Conservation (phyloP, 2,888 invertebrate species). For the Drosophila putrida region DNA sequence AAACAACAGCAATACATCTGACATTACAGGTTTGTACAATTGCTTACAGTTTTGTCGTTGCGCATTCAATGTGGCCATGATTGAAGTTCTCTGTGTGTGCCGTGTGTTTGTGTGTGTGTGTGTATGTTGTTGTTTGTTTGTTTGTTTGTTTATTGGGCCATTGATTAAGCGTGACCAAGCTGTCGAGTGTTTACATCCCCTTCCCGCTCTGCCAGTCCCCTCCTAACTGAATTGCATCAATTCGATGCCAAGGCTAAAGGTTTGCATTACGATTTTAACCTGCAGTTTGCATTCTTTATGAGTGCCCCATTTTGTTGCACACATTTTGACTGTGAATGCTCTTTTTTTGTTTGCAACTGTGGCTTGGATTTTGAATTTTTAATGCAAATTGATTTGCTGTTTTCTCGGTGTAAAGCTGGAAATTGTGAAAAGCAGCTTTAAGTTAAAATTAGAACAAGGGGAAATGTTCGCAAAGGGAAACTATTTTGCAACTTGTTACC, state of each 20-base stretch:
- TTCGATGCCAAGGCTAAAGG: slow-evolving; percentile 45
- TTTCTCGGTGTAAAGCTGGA: slow-evolving; percentile 13
- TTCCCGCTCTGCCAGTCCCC: slow-evolving; percentile 5
- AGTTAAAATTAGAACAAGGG: slow-evolving; percentile 51
- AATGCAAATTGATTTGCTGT: slow-evolving; percentile 65
- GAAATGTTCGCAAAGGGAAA: slow-evolving; percentile 35
- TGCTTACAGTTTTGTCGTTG: slow-evolving; percentile 66
- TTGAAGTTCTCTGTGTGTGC: slow-evolving; percentile 49
- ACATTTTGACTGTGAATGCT: slow-evolving; percentile 1
- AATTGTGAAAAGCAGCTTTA: slow-evolving; percentile 50
- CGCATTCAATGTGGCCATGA: slow-evolving; percentile 66
- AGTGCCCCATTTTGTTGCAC: slow-evolving; percentile 30
- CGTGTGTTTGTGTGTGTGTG: slow-evolving; percentile 8
- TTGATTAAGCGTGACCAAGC: slow-evolving; percentile 73
- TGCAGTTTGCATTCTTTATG: slow-evolving; percentile 62
- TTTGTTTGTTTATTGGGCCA: slow-evolving; percentile 66
- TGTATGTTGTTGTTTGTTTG: slow-evolving; percentile 27
- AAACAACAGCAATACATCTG: slow-evolving; percentile 30
- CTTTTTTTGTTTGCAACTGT: slow-evolving; percentile 11
- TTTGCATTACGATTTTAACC: slow-evolving; percentile 53
- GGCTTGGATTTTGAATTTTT: slow-evolving; percentile 43
- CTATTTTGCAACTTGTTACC: slow-evolving; percentile 69
- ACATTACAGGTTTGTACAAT: slow-evolving; percentile 68
- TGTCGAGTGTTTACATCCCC: slow-evolving; percentile 27
- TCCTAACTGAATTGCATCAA: slow-evolving; percentile 49